phyloP scores from a whole-genome alignment of 2,888 invertebrate species.

The Dicycla oo region DNA sequence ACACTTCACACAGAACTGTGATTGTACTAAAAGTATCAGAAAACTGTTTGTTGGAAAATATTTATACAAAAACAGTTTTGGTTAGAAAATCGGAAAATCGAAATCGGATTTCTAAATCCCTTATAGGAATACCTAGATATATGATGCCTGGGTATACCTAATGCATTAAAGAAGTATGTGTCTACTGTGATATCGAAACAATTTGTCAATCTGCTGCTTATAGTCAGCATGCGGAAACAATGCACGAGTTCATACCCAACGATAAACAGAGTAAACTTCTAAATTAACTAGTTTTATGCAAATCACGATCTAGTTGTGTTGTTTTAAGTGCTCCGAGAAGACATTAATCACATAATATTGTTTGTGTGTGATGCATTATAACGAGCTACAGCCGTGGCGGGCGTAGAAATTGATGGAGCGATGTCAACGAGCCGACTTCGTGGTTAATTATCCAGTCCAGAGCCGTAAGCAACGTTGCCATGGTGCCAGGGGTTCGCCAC shows the following conservation, averaged over 20 bases:
- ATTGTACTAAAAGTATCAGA: constrained; percentile 54
- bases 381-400: constrained; percentile 74
- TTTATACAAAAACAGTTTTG: constrained; percentile 12
- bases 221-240: constrained; percentile 23
- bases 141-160: neutral
- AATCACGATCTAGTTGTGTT: constrained; percentile 83
- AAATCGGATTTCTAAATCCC: neutral
- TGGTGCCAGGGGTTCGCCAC: constrained; percentile 59
- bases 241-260: constrained; percentile 26
- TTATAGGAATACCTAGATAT: neutral
- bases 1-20: constrained; percentile 59
- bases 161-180: neutral
- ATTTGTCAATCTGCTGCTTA: constrained; percentile 20
- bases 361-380: constrained; percentile 82
- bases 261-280: constrained; percentile 75
- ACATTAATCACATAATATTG: constrained; percentile 89
- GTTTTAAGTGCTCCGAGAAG: constrained; percentile 81
- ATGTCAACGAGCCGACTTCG: constrained; percentile 83
- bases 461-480: constrained; percentile 57
- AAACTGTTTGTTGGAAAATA: constrained; percentile 39
- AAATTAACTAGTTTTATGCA: constrained; percentile 88
- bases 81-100: neutral
- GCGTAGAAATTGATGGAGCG: constrained; percentile 85
- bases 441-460: constrained; percentile 83
- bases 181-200: neutral